phyloP scores from a whole-genome alignment of 2,113 vertebrate genomes.

The Microtus montanus region DNA sequence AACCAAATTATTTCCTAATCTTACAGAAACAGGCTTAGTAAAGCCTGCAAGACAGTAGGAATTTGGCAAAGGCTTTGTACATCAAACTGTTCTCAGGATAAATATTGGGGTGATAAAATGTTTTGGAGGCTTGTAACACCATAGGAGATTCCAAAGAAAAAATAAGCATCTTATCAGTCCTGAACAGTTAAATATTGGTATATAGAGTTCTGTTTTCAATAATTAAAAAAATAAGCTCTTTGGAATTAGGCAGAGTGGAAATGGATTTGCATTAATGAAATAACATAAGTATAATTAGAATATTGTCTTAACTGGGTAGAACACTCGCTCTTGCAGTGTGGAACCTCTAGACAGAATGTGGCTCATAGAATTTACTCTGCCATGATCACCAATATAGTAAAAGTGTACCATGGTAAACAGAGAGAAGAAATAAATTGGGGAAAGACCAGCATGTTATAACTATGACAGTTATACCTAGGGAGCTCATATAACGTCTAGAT shows the following conservation, averaged over 20 bases:
- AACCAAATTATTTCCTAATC: constrained; percentile 14
- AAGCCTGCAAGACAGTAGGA: not conserved
- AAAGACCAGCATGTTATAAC: not conserved
- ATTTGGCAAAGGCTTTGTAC: constrained; percentile 23
- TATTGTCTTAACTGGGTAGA: not conserved
- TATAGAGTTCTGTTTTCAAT: not conserved
- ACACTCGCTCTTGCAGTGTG: not conserved
- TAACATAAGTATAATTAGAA: not conserved
- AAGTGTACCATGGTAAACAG: not conserved
- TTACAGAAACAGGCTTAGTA: not conserved
- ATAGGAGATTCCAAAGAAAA: not conserved
- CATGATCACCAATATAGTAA: not conserved
- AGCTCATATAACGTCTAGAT: not conserved
- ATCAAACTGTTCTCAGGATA: not conserved
- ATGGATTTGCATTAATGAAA: constrained; percentile 8
- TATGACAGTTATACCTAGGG: not conserved
- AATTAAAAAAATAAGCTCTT: not conserved
- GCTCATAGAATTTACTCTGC: not conserved
- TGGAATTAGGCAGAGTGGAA: not conserved
- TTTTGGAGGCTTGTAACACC: not conserved
- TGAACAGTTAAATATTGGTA: not conserved
- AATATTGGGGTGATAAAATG: not conserved
- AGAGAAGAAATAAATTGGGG: not conserved
- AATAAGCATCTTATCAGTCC: not conserved
- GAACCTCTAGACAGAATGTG: not conserved